phyloP scores from a whole-genome alignment of 1,140 invertebrate species.

The Xylocopa sonorina region DNA sequence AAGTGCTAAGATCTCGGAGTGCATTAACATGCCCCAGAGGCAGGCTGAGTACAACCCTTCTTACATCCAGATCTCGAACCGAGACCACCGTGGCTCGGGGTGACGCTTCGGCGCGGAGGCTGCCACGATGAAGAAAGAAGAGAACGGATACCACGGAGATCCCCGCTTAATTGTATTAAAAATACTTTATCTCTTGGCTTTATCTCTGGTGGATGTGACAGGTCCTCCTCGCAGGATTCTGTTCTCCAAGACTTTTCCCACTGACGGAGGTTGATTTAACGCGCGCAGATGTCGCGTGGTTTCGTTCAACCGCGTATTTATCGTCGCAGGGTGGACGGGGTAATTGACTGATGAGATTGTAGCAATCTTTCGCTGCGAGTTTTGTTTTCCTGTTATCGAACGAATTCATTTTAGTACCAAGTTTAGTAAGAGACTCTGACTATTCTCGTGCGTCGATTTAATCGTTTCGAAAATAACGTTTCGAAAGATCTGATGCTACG shows the following conservation, averaged over 20 bases:
- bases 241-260: conserved; percentile 6
- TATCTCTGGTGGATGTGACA: conserved; percentile 67
- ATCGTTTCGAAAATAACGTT: too few relatives aligned
- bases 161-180: conserved; percentile 82
- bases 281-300: neutral
- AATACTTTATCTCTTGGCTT: conserved; percentile 81
- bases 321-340: neutral
- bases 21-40: conserved; percentile 82
- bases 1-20: conserved; percentile 82
- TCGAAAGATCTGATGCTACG: too few relatives aligned
- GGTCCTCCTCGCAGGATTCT: conserved; percentile 1
- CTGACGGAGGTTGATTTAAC: conserved; percentile 40
- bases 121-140: conserved; percentile 33
- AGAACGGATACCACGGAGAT: conserved; percentile 75
- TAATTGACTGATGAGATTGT: neutral
- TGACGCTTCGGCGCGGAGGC: conserved; percentile 18
- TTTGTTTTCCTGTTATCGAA: neutral
- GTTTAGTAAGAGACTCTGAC: too few relatives aligned
- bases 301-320: neutral
- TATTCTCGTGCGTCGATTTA: too few relatives aligned
- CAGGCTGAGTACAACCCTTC: conserved; percentile 82
- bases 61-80: conserved; percentile 79
- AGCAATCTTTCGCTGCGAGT: neutral
- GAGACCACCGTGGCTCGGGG: conserved; percentile 66
- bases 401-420: too few relatives aligned